These are phyloP conservation scores for Pelvicachromis taeniatus DNA, from an alignment of 2,113 vertebrate species.

Conservation along the genomic window DNA sequence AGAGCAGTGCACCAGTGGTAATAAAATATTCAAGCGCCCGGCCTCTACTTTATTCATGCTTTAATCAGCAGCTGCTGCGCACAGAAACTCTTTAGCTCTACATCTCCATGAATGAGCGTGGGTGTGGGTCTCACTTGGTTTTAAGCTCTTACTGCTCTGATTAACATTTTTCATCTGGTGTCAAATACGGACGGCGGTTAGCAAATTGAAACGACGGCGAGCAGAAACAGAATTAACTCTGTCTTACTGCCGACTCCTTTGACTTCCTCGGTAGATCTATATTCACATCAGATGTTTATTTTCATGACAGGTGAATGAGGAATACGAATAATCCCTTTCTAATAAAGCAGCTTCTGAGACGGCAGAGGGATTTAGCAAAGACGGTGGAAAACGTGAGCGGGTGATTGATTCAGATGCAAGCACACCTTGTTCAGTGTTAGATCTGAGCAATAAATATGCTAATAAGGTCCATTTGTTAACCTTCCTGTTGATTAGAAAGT, in stretches of 20 bases:
- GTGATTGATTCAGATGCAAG: neutral
- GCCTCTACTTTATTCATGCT: neutral
- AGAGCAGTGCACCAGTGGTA: neutral
- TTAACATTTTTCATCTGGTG: slow-evolving; percentile 13
- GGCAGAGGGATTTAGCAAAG: neutral
- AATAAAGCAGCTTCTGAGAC: neutral
- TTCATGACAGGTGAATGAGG: neutral
- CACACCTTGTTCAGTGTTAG: neutral
- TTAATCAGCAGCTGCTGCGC: slow-evolving; percentile 17
- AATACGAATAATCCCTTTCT: slow-evolving; percentile 23
- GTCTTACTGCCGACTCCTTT: neutral
- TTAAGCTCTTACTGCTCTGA: neutral
- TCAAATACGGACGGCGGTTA: neutral
- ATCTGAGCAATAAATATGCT: neutral
- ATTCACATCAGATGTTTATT: slow-evolving; percentile 32
- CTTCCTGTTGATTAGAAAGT: neutral
- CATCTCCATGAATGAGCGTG: neutral
- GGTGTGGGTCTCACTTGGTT: neutral
- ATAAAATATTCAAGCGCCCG: neutral
- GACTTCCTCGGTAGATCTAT: neutral
- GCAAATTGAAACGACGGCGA: neutral
- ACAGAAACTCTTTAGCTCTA: neutral
- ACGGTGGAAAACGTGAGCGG: neutral
- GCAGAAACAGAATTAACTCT: neutral
- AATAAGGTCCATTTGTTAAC: neutral